A percentile compares a stretch with the other conserved stretches of the same genome.
These are phyloP conservation scores for Hemicrepidius hirtus DNA, from an alignment of 2,888 invertebrate genomes.

Conservation along the genomic window DNA sequence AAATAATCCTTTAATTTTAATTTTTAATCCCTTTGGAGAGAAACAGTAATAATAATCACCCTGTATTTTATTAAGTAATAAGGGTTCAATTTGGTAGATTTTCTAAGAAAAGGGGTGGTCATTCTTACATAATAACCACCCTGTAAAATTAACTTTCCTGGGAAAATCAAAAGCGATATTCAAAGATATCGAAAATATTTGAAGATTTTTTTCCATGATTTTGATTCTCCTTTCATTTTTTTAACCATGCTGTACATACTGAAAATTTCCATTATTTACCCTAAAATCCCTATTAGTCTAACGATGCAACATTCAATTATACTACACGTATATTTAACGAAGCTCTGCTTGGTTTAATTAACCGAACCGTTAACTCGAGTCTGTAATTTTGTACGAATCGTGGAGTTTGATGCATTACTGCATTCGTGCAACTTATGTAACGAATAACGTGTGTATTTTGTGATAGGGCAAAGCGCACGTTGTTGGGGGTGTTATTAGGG, in stretches of 20 bases:
- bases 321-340: constrained; percentile 36
- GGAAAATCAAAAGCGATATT: too few species aligned
- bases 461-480: constrained; percentile 14
- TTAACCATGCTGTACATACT: background rate
- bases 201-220: background rate
- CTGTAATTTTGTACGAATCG: constrained; percentile 31
- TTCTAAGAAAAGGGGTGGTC: too few species aligned
- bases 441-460: constrained; percentile 11
- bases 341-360: constrained; percentile 39
- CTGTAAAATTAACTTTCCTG: too few species aligned
- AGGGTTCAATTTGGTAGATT: too few species aligned
- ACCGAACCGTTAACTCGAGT: constrained; percentile 36
- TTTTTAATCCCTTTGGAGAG: too few species aligned
- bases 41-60: too few species aligned
- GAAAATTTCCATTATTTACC: constrained; percentile 13
- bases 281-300: constrained; percentile 19
- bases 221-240: background rate
- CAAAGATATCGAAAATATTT: too few species aligned
- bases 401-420: constrained; percentile 24
- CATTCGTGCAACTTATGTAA: constrained; percentile 8
- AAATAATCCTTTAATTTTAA: too few species aligned
- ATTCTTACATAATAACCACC: too few species aligned
- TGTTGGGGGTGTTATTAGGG: constrained; percentile 14
- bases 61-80: too few species aligned
- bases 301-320: constrained; percentile 36